Evolutionary conservation across 2,888 invertebrate genomes (phyloP).

Genomic region (Chrysotoxum bicinctum): DNA sequence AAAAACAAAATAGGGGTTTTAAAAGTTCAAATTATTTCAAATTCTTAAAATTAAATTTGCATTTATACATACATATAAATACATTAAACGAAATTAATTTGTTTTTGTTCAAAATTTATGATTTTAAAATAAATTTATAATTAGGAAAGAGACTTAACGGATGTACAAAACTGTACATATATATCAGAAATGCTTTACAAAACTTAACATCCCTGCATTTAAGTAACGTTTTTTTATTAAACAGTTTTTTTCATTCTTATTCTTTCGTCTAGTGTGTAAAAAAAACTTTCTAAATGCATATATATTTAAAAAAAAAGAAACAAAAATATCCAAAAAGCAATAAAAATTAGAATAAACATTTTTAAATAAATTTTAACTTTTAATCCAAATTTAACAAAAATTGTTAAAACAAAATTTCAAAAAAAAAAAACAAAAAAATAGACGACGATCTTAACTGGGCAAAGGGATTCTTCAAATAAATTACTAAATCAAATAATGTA

Average conservation of each 20-base stretch:
- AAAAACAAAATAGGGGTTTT: no score
- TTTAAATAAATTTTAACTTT: slow-evolving; percentile 45
- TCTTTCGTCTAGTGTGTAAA: slow-evolving; percentile 51
- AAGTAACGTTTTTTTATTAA: slow-evolving; percentile 11
- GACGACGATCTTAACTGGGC: slow-evolving; percentile 45
- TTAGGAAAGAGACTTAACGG: background rate
- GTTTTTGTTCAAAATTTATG: background rate
- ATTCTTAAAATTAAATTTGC: background rate
- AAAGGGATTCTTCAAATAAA: slow-evolving; percentile 22
- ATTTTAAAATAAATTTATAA: background rate
- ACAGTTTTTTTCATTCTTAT: slow-evolving; percentile 8
- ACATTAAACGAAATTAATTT: background rate
- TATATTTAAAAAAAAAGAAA: slow-evolving; percentile 44
- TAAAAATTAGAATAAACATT: slow-evolving; percentile 62
- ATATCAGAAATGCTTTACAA: background rate
- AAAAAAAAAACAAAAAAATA: slow-evolving; percentile 50
- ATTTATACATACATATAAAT: background rate
- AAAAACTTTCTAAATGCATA: slow-evolving; percentile 14
- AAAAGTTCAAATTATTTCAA: background rate
- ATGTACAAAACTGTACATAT: background rate
- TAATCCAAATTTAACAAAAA: slow-evolving; percentile 37
- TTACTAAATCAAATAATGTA: slow-evolving; percentile 23
- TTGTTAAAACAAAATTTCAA: slow-evolving; percentile 53
- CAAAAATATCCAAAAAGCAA: slow-evolving; percentile 70
- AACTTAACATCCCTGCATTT: slow-evolving; percentile 15